phyloP scores from a whole-genome alignment of 2,888 invertebrate genomes.

The Caradrina kadenii region DNA sequence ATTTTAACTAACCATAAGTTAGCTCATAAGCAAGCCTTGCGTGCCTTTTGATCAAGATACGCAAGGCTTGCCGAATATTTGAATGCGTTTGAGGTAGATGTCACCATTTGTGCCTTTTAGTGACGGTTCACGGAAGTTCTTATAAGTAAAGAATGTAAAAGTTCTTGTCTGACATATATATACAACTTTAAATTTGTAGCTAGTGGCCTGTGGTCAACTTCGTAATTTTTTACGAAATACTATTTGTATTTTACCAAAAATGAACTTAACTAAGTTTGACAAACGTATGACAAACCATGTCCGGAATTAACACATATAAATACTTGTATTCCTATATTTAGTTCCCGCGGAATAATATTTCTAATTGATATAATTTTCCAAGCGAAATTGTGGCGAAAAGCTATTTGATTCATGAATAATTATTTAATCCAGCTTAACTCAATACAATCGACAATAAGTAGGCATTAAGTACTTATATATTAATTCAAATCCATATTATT shows the following conservation, averaged over 20 bases:
- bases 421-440: slow-evolving; percentile 11
- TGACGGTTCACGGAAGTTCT: slow-evolving; percentile 58
- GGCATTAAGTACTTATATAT: background rate
- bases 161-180: slow-evolving; percentile 24
- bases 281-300: no score
- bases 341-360: no score
- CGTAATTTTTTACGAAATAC: background rate
- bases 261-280: no score
- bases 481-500: slow-evolving; percentile 1
- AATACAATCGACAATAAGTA: background rate
- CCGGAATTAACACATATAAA: no score
- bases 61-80: slow-evolving; percentile 71
- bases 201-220: background rate
- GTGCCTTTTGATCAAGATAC: no score
- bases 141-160: slow-evolving; percentile 64
- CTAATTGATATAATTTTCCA: no score
- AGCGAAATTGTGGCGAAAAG: no score
- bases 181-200: slow-evolving; percentile 9
- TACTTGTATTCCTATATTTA: no score
- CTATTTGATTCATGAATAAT: background rate
- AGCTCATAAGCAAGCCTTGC: slow-evolving; percentile 76
- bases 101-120: slow-evolving; percentile 70
- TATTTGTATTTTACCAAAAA: no score
- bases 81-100: slow-evolving; percentile 70
- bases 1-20: slow-evolving; percentile 66